Conservation (phyloP, 2,797 vertebrate species). For the Prionace glauca region DNA sequence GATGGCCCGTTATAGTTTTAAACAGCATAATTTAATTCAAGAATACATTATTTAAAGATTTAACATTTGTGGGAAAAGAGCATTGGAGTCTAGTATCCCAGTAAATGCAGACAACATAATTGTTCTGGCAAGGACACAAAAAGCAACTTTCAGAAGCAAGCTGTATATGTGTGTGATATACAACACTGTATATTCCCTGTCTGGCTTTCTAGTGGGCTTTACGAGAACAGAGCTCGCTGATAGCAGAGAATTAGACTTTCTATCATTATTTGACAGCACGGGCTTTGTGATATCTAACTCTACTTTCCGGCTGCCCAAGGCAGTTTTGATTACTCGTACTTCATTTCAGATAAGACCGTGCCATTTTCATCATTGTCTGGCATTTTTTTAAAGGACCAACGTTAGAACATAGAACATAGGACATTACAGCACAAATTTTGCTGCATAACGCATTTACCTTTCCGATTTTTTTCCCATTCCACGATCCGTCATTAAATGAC, state of each 20-base stretch:
- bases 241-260: constrained; percentile 11
- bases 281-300: neutral
- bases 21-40: neutral
- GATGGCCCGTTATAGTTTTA: neutral
- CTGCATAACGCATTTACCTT: constrained; percentile 20
- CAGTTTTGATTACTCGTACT: constrained; percentile 21
- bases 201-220: neutral
- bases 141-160: neutral
- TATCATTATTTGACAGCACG: constrained; percentile 4
- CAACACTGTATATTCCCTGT: neutral
- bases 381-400: too few relatives aligned
- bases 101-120: neutral
- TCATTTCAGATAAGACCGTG: constrained; percentile 32
- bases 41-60: neutral
- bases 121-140: neutral
- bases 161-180: neutral
- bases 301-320: neutral
- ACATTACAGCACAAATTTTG: too few relatives aligned
- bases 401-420: too few relatives aligned
- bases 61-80: neutral
- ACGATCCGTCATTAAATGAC: constrained; percentile 8
- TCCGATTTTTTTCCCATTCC: neutral
- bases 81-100: neutral
- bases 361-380: constrained; percentile 28
- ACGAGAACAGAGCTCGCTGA: neutral